phyloP scores from a whole-genome alignment of 2,797 vertebrate species.

The Columba guinea region DNA sequence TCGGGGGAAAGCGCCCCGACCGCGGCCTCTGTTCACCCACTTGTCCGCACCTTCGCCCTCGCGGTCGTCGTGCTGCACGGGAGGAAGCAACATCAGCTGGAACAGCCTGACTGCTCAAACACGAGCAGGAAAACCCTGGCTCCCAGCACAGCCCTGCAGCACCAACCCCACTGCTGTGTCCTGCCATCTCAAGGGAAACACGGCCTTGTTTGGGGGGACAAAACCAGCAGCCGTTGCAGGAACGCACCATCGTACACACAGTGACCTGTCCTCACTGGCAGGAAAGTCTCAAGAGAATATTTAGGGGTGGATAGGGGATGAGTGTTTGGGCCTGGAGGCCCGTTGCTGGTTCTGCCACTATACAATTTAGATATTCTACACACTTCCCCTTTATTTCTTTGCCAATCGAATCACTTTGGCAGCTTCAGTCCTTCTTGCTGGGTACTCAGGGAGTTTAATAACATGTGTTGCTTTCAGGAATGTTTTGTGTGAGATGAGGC shows the following conservation, averaged over 20 bases:
- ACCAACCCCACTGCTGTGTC: fast-evolving
- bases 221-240: neutral
- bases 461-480: neutral
- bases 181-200: neutral
- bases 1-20: conserved; percentile 81
- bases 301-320: neutral
- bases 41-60: conserved; percentile 85
- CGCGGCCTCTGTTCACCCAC: conserved; percentile 83
- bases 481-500: neutral
- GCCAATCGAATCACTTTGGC: neutral
- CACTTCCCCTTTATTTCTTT: neutral
- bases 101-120: fast-evolving
- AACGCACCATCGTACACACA: fast-evolving
- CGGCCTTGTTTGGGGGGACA: neutral
- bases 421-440: neutral
- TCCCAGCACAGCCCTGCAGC: neutral
- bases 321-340: neutral
- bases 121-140: neutral
- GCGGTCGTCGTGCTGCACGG: conserved; percentile 88
- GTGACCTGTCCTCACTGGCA: neutral
- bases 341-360: neutral
- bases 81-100: neutral
- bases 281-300: neutral
- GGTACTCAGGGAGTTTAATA: neutral
- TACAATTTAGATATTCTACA: neutral